A percentile compares a stretch with the other conserved stretches of the same genome.
Evolutionary conservation across 2,797 vertebrate genomes (phyloP).

Genomic region (Notamacropus eugenii): DNA sequence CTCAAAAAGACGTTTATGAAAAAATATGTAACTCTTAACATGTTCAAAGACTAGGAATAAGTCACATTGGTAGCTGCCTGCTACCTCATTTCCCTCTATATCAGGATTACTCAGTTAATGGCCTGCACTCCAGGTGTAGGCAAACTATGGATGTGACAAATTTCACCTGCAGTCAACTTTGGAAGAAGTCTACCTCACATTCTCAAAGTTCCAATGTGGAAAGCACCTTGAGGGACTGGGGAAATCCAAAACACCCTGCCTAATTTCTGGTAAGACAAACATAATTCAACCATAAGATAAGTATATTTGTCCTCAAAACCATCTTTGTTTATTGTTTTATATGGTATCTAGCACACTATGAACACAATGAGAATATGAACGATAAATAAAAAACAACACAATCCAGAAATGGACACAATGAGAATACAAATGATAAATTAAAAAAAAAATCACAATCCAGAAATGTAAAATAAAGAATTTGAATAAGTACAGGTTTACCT

Average conservation of each 20-base stretch:
- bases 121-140: conserved; percentile 10
- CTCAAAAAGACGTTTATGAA: conserved; percentile 18
- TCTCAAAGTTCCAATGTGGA: not conserved
- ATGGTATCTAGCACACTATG: not conserved
- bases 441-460: not conserved
- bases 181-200: not conserved
- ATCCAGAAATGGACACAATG: not conserved
- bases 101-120: not conserved
- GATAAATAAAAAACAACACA: not conserved
- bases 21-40: not conserved
- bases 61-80: not conserved
- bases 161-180: not conserved
- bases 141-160: conserved; percentile 2
- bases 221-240: not conserved
- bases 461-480: not conserved
- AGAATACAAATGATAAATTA: not conserved
- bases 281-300: not conserved
- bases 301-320: not conserved
- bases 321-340: conserved; percentile 27
- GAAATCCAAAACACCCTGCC: not conserved
- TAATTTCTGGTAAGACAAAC: not conserved
- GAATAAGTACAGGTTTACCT: not conserved
- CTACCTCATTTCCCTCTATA: not conserved
- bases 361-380: not conserved
- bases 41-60: not conserved